Evolutionary conservation across 1,140 invertebrate genomes (phyloP).

Genomic region (Homarus americanus): DNA sequence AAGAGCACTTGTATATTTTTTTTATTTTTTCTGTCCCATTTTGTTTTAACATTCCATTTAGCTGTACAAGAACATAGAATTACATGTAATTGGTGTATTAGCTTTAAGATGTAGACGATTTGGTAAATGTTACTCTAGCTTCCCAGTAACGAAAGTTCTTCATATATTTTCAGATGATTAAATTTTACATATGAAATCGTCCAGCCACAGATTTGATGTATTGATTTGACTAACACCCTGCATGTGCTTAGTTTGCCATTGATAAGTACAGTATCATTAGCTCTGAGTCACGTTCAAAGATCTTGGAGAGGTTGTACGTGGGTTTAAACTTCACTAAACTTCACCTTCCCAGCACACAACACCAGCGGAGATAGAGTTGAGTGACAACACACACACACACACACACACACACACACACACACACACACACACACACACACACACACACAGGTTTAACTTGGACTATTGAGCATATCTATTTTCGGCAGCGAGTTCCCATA

Average conservation of each 20-base stretch:
- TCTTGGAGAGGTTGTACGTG: not conserved
- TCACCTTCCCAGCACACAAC: not conserved
- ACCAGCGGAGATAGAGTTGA: no score
- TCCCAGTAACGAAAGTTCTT: not conserved
- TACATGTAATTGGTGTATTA: not conserved
- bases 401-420: no score
- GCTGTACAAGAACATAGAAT: not conserved
- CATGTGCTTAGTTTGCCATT: not conserved
- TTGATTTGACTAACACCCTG: not conserved
- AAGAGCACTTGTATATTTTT: not conserved
- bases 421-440: no score
- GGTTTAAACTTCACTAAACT: not conserved
- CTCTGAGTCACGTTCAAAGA: not conserved
- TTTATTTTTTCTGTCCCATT: not conserved
- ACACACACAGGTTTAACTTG: not conserved
- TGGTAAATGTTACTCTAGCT: not conserved
- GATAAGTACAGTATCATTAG: not conserved
- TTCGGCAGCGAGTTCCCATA: no score
- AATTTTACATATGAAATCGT: not conserved
- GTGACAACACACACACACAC: no score
- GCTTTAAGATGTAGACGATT: not conserved
- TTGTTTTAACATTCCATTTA: constrained; percentile 10
- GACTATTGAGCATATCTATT: no score
- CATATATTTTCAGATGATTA: not conserved
- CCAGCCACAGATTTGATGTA: not conserved